Evolutionary conservation across 2,888 invertebrate genomes (phyloP).

Genomic region (Leucophora obtusa): DNA sequence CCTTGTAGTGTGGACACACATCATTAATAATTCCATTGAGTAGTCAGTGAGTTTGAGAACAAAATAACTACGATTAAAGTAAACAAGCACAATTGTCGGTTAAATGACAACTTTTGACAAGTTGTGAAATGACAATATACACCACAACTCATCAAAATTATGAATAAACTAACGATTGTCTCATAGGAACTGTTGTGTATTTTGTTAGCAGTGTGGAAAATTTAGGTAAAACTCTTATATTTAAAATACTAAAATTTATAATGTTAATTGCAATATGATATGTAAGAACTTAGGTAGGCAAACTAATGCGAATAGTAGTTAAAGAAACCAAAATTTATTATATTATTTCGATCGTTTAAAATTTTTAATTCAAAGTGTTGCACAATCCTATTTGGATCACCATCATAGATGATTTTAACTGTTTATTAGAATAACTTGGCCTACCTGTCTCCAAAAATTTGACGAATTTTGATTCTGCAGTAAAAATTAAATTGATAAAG

Average conservation of each 20-base stretch:
- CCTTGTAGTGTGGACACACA: slow-evolving; percentile 43
- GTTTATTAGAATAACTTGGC: no score
- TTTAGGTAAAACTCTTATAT: neutral
- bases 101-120: slow-evolving; percentile 77
- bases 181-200: neutral
- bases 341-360: no score
- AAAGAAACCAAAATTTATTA: no score
- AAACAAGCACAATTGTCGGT: slow-evolving; percentile 77
- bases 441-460: no score
- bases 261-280: no score
- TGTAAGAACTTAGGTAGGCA: no score
- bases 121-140: slow-evolving; percentile 72
- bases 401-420: no score
- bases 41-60: slow-evolving; percentile 59
- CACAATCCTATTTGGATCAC: no score
- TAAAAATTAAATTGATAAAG: no score
- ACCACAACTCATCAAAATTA: slow-evolving; percentile 13
- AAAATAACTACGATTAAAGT: slow-evolving; percentile 77
- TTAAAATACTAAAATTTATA: neutral
- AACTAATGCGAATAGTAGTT: no score
- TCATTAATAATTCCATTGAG: slow-evolving; percentile 58
- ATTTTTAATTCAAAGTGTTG: no score
- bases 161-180: neutral
- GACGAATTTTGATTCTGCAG: no score
- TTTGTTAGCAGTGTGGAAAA: slow-evolving; percentile 10